These are phyloP conservation scores for Astropecten irregularis DNA, from an alignment of 53 echinoderm and acorn worm genomes.

Conservation along the genomic window DNA sequence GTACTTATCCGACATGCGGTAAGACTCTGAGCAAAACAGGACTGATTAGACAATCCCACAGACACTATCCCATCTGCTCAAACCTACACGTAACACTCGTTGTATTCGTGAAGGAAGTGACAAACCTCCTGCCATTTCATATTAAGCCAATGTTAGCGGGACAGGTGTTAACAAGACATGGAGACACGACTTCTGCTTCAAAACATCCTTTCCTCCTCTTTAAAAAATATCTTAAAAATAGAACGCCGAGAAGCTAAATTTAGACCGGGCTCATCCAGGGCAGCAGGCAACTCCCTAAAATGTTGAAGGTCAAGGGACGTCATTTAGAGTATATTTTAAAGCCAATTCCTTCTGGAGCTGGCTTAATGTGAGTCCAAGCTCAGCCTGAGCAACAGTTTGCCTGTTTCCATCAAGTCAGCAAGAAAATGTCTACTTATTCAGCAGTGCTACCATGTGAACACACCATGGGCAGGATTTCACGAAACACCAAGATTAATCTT, in stretches of 20 bases:
- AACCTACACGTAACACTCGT: not conserved
- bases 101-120: slow-evolving; percentile 15
- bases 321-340: not conserved
- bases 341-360: too few species aligned
- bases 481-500: too few species aligned
- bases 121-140: slow-evolving; percentile 38
- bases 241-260: slow-evolving; percentile 30
- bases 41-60: too few species aligned
- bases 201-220: slow-evolving; percentile 3
- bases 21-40: too few species aligned
- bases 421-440: too few species aligned
- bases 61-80: too few species aligned
- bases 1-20: too few species aligned
- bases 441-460: too few species aligned
- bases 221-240: not conserved
- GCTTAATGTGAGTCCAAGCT: too few species aligned
- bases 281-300: slow-evolving; percentile 5
- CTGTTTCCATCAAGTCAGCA: too few species aligned
- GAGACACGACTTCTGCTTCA: slow-evolving; percentile 16
- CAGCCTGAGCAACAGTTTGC: too few species aligned
- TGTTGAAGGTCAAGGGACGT: not conserved
- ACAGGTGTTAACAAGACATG: slow-evolving; percentile 48
- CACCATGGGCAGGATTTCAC: too few species aligned
- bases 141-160: slow-evolving; percentile 34
- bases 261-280: slow-evolving; percentile 20